Base-by-base conservation (phyloP, 2,113 vertebrate genomes). In the Recurvirostra avosetta region DNA sequence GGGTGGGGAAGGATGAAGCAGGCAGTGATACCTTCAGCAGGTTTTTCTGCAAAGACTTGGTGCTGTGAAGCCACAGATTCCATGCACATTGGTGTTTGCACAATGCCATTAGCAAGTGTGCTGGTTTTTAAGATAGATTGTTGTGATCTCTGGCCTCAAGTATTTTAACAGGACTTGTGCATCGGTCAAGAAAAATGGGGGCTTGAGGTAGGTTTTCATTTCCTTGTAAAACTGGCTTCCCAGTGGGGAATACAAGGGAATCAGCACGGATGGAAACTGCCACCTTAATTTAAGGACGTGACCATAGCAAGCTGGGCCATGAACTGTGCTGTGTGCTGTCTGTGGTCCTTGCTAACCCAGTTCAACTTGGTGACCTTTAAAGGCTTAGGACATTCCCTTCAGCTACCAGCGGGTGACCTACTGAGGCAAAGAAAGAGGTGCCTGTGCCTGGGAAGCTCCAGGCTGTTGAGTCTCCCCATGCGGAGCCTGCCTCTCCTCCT, bases 1-100 rank as follows among this genome's bases (percentile, higher is more conserved):
- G 89, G 84, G 83, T 76, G 93, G 67, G 45, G 86, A 92, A 55
- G n/a, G 91, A 61, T 70, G 75, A 55, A 95, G 52, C 52, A 73
- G 73, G 58, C 79, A 91, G 72, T 72, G 55, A 56, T 22, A 17
- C n/a, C 62, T 94, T 76, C 82, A 87, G 79, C 89, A 89, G 83
- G 23, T 86, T 94, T 62, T 89, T 66, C 79, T 91, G 83, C 86
- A 94, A 49, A 49, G 86, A 7, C 30, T 61, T 59, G 0, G 1
- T 68, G 75, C 50, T 36, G 49, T 80, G 79, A 93, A 91, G 68
- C 75, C 86, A 82, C 93, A 80, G 68, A 10, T 13, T 59, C 22
- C 13, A 22, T 27, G 21, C n/a, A 22, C 0, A 1, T 18, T 58
- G 55, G 34, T 0, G 1, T 47, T 91, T 76, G 75, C 34, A 50